phyloP scores from a whole-genome alignment of 53 echinoderm and acorn worm genomes.

The Arbacia lixula region DNA sequence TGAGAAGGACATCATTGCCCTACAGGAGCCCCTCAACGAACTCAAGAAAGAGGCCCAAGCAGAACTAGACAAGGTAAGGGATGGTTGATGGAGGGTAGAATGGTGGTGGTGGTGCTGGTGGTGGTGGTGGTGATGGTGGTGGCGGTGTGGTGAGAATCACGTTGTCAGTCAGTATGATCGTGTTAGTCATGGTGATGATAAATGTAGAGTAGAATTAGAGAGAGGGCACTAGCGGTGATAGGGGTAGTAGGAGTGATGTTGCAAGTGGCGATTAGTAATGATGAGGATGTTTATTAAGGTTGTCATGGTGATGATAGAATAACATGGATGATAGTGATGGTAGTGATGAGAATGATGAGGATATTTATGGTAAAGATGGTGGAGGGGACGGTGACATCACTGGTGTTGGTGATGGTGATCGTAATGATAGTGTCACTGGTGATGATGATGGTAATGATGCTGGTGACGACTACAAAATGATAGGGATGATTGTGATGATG shows the following conservation, averaged over 20 bases:
- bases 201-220: too few relatives aligned
- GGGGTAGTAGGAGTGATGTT: not conserved
- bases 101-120: not conserved
- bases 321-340: not conserved
- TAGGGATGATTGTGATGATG: not conserved
- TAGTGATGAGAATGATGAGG: not conserved
- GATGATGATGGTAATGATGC: not conserved
- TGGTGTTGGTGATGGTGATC: not conserved
- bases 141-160: not conserved
- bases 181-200: too few relatives aligned
- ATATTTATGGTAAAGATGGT: not conserved
- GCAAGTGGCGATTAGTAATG: not conserved
- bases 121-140: not conserved
- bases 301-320: not conserved
- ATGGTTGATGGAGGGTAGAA: not conserved
- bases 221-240: too few relatives aligned
- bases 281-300: not conserved
- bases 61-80: conserved; percentile 89
- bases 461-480: not conserved
- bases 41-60: conserved; percentile 96
- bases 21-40: conserved; percentile 87
- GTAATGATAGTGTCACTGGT: not conserved
- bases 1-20: conserved; percentile 79
- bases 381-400: not conserved
- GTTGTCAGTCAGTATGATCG: not conserved